phyloP scores from a whole-genome alignment of 2,113 vertebrate genomes.

The Erpornis zantholeuca region DNA sequence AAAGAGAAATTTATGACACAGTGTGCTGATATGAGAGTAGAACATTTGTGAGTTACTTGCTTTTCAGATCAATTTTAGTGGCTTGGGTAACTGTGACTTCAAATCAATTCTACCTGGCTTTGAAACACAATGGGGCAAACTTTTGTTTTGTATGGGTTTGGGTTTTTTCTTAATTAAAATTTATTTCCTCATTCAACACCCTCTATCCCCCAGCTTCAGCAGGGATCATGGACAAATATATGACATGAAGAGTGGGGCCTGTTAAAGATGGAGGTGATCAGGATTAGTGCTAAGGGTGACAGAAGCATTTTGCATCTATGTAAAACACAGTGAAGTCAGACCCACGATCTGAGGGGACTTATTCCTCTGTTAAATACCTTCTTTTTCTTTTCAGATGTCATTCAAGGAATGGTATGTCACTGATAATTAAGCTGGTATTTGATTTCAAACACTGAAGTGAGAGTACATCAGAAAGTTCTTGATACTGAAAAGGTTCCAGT shows the following conservation, averaged over 20 bases:
- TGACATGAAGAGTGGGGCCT: background rate
- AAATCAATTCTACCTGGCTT: background rate
- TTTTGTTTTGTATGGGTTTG: fast-evolving
- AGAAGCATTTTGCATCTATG: background rate
- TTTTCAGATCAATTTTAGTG: background rate
- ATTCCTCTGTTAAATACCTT: background rate
- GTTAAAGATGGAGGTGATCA: background rate
- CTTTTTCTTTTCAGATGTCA: background rate
- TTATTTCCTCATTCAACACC: background rate
- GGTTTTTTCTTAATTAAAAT: background rate
- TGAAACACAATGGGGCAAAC: background rate
- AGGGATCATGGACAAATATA: background rate
- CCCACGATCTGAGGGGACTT: background rate
- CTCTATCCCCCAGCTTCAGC: background rate
- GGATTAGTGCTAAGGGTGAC: background rate
- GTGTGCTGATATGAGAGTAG: background rate
- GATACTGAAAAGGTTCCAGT: background rate
- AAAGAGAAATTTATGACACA: background rate
- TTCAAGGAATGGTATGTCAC: background rate
- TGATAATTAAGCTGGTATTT: background rate
- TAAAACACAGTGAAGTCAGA: background rate
- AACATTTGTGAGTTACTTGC: background rate
- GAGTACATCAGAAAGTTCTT: background rate
- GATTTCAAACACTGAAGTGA: background rate
- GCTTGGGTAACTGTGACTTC: background rate